These are phyloP conservation scores for Tupaia chinensis DNA, from an alignment of 2,113 vertebrate genomes.

Conservation along the genomic window DNA sequence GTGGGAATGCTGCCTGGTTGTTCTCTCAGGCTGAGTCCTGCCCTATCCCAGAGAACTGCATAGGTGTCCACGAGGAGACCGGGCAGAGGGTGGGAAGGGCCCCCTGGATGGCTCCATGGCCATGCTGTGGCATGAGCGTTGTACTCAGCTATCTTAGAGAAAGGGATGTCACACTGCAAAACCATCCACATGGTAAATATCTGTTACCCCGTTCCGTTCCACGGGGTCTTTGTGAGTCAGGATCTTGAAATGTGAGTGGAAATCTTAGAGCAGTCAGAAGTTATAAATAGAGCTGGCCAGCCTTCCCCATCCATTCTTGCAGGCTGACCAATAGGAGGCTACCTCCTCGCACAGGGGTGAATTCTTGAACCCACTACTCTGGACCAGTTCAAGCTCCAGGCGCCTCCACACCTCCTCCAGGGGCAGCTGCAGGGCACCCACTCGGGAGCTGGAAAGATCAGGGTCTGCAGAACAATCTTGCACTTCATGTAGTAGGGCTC, in stretches of 20 bases:
- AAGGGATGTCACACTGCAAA: neutral
- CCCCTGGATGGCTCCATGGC: neutral
- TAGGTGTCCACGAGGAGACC: neutral
- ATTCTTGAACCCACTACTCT: slow-evolving; percentile 77
- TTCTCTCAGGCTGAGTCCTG: neutral
- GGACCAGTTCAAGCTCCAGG: neutral
- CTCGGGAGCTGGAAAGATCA: slow-evolving; percentile 60
- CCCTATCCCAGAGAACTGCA: neutral
- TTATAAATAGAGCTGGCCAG: slow-evolving; percentile 48
- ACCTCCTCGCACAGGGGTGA: neutral
- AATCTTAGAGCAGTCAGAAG: neutral
- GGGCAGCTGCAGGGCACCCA: neutral
- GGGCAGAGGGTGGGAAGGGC: neutral
- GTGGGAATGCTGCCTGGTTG: neutral
- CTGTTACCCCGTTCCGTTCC: neutral
- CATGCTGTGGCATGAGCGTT: neutral
- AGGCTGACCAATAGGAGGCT: slow-evolving; percentile 17
- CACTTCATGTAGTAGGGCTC: slow-evolving; percentile 56
- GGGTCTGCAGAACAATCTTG: slow-evolving; percentile 81
- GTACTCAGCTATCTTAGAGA: neutral
- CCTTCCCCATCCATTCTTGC: neutral
- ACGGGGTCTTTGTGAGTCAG: neutral
- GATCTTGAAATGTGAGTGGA: slow-evolving; percentile 45
- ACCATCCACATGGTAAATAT: neutral
- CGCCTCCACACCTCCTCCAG: slow-evolving; percentile 40